Percentiles rank a stretch among this genome's conserved stretches.
These are phyloP conservation scores for Calycopis cecrops DNA, from an alignment of 1,140 invertebrate genomes.

Conservation along the genomic window DNA sequence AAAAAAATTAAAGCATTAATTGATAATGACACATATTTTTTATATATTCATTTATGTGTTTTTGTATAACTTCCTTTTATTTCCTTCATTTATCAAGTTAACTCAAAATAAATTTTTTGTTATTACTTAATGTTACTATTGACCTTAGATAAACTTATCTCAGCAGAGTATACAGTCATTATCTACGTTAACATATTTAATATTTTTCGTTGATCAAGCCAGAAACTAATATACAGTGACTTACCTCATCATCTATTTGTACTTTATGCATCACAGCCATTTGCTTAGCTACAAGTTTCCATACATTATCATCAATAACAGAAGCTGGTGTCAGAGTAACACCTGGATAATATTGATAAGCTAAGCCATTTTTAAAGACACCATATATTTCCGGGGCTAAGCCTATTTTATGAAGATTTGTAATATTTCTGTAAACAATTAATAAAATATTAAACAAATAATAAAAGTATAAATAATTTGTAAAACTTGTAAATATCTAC, in stretches of 20 bases:
- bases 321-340: constrained; percentile 82
- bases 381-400: constrained; percentile 92
- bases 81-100: too few species aligned
- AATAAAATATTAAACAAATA: constrained; percentile 74
- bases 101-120: too few species aligned
- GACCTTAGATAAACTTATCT: too few species aligned
- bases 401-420: constrained; percentile 82
- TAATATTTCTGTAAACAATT: constrained; percentile 77
- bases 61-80: too few species aligned
- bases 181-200: too few species aligned
- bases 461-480: constrained; percentile 3
- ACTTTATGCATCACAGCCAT: constrained; percentile 90
- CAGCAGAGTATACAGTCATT: too few species aligned
- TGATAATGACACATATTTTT: too few species aligned
- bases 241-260: constrained; percentile 85
- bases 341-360: constrained; percentile 94
- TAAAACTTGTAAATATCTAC: too few species aligned
- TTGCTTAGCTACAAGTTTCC: constrained; percentile 83
- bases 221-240: constrained; percentile 27
- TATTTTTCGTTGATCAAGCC: not conserved
- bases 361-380: constrained; percentile 95
- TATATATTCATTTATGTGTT: too few species aligned
- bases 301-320: constrained; percentile 83
- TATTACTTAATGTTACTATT: too few species aligned
- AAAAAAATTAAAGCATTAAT: too few species aligned